phyloP scores from a whole-genome alignment of 53 echinoderm and acorn worm species.

The Hippasteria phrygiana region DNA sequence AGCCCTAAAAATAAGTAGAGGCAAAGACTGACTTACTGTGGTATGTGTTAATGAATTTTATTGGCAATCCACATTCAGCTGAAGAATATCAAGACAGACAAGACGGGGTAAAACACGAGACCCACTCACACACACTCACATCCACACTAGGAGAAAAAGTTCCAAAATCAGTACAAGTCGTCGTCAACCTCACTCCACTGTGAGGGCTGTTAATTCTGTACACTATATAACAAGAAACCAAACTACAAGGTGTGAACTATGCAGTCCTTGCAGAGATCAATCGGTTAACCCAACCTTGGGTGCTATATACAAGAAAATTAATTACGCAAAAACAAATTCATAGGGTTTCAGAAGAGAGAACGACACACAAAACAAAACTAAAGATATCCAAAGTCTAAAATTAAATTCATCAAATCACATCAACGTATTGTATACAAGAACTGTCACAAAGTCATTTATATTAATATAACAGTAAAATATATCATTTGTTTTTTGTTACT shows the following conservation, averaged over 20 bases:
- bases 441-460: constrained; percentile 48
- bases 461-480: constrained; percentile 65
- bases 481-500: constrained; percentile 32
- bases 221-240: constrained; percentile 28
- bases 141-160: neutral
- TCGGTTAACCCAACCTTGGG: neutral
- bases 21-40: neutral
- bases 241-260: constrained; percentile 23
- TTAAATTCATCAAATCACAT: constrained; percentile 53
- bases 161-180: constrained; percentile 42
- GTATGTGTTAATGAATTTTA: constrained; percentile 62
- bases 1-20: neutral
- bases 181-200: neutral
- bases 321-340: neutral
- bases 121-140: constrained; percentile 18
- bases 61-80: constrained; percentile 62
- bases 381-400: constrained; percentile 47
- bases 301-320: constrained; percentile 47
- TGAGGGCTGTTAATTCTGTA: constrained; percentile 2
- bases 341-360: neutral
- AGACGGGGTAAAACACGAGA: neutral
- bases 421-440: constrained; percentile 58
- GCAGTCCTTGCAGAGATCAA: neutral
- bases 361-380: constrained; percentile 26
- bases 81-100: constrained; percentile 28